Percentiles rank a stretch among this genome's conserved stretches.
Conservation (phyloP, 1,140 invertebrate species). For the Drosophila simulans region DNA sequence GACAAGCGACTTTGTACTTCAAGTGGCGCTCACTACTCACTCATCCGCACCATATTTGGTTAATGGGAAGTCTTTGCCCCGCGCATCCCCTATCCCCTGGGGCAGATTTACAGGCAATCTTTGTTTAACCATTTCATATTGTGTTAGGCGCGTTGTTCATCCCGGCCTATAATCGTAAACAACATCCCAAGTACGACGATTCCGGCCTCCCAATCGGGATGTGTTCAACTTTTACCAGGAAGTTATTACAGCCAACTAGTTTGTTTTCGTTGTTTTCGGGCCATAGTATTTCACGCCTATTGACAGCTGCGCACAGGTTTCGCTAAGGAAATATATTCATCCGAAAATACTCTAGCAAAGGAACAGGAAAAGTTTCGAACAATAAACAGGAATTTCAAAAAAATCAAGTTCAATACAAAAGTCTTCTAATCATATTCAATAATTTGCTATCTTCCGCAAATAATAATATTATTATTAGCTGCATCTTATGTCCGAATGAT, state of each 20-base stretch:
- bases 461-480: neutral
- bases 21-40: constrained; percentile 60
- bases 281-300: constrained; percentile 47
- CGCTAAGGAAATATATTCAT: constrained; percentile 31
- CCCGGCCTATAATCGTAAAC: constrained; percentile 43
- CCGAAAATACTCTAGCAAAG: constrained; percentile 44
- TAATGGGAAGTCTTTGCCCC: constrained; percentile 39
- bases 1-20: constrained; percentile 54
- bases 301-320: constrained; percentile 59
- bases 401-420: neutral
- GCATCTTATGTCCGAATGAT: no score
- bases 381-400: neutral
- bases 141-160: constrained; percentile 16
- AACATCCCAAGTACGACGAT: constrained; percentile 44
- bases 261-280: constrained; percentile 42
- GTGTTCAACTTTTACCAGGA: constrained; percentile 73
- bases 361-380: neutral
- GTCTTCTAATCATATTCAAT: neutral
- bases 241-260: constrained; percentile 59
- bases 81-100: constrained; percentile 3
- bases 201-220: constrained; percentile 18
- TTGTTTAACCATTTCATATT: constrained; percentile 54
- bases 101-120: constrained; percentile 38
- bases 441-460: neutral
- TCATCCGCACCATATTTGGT: constrained; percentile 53